Conservation (phyloP, 2,113 vertebrate species). For the Gorilla gorilla region DNA sequence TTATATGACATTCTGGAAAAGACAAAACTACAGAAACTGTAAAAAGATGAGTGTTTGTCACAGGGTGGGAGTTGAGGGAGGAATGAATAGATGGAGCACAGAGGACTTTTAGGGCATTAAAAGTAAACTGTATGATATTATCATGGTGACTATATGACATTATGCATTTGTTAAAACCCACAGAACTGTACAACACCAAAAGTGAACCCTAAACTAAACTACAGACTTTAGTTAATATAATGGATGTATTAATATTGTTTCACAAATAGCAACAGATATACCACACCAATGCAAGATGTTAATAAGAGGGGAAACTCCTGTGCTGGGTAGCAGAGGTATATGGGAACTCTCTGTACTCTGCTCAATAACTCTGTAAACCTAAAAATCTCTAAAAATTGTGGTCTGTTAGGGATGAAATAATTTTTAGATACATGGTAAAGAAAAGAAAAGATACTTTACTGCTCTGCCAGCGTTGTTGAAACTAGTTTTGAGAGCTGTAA, state of each 20-base stretch:
- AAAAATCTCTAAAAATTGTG: background rate
- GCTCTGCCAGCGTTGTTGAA: constrained; percentile 94
- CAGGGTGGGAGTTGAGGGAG: background rate
- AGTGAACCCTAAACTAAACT: background rate
- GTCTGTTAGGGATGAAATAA: background rate
- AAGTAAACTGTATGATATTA: background rate
- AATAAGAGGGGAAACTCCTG: background rate
- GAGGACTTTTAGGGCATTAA: background rate
- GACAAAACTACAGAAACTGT: background rate
- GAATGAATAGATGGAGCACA: background rate
- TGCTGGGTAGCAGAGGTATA: background rate
- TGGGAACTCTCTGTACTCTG: background rate
- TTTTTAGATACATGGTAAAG: background rate
- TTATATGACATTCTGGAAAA: background rate
- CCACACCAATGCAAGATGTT: background rate
- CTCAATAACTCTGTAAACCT: background rate
- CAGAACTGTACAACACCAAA: background rate
- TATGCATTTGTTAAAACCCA: background rate
- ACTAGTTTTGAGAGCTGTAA: constrained; percentile 89
- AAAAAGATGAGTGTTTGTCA: background rate
- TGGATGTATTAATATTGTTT: background rate
- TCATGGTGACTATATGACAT: background rate
- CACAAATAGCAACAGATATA: background rate
- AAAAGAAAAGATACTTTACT: constrained; percentile 76
- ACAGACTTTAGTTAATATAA: background rate